These are phyloP conservation scores for Margaritifera margaritifera DNA, from an alignment of 2,888 invertebrate genomes.

Conservation along the genomic window DNA sequence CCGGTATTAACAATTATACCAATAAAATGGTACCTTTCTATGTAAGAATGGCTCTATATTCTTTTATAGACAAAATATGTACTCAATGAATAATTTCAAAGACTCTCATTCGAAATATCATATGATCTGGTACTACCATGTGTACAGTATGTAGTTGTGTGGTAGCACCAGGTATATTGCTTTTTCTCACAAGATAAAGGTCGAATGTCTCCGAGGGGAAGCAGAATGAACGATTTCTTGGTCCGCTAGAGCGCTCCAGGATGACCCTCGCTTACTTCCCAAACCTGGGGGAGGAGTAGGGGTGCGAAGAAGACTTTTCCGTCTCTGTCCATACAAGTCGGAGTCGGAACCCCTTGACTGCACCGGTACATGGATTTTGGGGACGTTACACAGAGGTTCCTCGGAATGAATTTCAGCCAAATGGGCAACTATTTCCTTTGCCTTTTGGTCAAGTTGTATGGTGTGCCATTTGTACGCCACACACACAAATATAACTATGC, in stretches of 20 bases:
- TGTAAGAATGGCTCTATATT: too few species aligned
- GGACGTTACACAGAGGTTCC: background rate
- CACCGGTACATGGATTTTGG: constrained; percentile 13
- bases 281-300: constrained; percentile 28
- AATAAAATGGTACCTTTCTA: too few species aligned
- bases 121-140: too few species aligned
- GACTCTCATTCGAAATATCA: too few species aligned
- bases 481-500: constrained; percentile 61
- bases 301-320: constrained; percentile 24
- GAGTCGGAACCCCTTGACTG: constrained; percentile 14
- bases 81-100: too few species aligned
- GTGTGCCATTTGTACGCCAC: constrained; percentile 61
- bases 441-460: constrained; percentile 56
- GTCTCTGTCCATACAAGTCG: constrained; percentile 17
- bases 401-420: constrained; percentile 47
- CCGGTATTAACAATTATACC: too few species aligned
- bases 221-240: constrained; percentile 57
- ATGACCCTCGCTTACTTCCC: constrained; percentile 33
- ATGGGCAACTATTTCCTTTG: constrained; percentile 55
- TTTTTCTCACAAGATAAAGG: constrained; percentile 44
- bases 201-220: constrained; percentile 59
- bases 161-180: too few species aligned
- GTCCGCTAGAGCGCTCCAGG: constrained; percentile 55
- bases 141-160: too few species aligned
- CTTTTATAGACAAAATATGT: too few species aligned